These are phyloP conservation scores for Athrips mouffetella DNA, from an alignment of 2,888 invertebrate species.

Conservation along the genomic window DNA sequence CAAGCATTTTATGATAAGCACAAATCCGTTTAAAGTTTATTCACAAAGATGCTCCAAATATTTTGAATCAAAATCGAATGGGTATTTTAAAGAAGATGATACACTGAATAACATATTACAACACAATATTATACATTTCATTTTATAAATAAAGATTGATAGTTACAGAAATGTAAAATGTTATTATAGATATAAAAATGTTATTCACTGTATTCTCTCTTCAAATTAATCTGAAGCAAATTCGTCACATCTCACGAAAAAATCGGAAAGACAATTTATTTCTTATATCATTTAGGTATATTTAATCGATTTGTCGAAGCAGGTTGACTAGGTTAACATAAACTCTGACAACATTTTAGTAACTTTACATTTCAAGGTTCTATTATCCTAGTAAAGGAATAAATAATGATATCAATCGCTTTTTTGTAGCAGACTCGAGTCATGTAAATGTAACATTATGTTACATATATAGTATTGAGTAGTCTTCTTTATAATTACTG, in stretches of 20 bases:
- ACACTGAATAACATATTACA: constrained; percentile 13
- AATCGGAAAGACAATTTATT: not conserved
- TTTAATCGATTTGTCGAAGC: constrained; percentile 34
- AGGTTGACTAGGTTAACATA: constrained; percentile 43
- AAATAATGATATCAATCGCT: too few species aligned
- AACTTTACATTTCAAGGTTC: not conserved
- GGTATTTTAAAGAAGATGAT: not conserved
- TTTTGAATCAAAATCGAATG: not conserved
- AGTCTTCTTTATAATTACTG: too few species aligned
- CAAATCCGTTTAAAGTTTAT: too few species aligned
- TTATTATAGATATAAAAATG: not conserved
- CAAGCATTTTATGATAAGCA: too few species aligned
- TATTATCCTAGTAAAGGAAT: too few species aligned
- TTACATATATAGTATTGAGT: too few species aligned
- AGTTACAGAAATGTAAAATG: not conserved
- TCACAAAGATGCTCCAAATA: too few species aligned
- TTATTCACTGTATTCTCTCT: not conserved
- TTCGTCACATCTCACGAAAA: too few species aligned
- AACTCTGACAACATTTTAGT: constrained; percentile 35
- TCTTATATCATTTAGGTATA: not conserved
- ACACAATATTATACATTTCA: not conserved
- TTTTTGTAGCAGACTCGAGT: too few species aligned
- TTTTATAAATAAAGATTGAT: too few species aligned
- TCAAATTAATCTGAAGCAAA: too few species aligned
- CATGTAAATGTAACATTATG: too few species aligned